Percentiles rank a stretch among this genome's conserved stretches.
Evolutionary conservation across 2,113 vertebrate genomes (phyloP).

Genomic region (Cricetomys ansorgei): DNA sequence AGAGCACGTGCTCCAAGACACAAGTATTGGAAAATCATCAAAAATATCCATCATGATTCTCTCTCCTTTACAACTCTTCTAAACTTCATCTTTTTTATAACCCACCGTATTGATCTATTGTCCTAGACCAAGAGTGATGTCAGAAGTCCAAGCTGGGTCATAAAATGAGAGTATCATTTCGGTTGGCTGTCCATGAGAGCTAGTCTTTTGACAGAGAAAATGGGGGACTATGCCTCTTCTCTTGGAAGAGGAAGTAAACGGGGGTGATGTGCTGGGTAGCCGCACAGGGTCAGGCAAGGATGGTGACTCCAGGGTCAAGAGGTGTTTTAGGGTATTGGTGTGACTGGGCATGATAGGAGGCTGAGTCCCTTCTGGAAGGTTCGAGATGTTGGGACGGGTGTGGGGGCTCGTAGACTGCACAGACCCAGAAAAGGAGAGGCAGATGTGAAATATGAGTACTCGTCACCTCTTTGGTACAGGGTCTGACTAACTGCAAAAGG

Average conservation of each 20-base stretch:
- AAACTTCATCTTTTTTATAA: constrained; percentile 84
- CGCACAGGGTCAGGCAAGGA: not conserved
- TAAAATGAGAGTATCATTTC: constrained; percentile 80
- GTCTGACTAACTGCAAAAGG: not conserved
- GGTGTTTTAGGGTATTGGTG: not conserved
- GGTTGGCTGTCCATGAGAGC: constrained; percentile 75
- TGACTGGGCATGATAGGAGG: not conserved
- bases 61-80: constrained; percentile 78
- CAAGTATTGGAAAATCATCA: constrained; percentile 83
- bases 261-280: not conserved
- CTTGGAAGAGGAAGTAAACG: not conserved
- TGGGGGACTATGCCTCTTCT: not conserved
- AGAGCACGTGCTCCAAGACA: constrained; percentile 73
- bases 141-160: constrained; percentile 73
- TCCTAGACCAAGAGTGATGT: constrained; percentile 79
- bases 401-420: not conserved
- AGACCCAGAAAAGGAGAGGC: not conserved
- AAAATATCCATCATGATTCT: constrained; percentile 78
- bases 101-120: constrained; percentile 77
- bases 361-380: not conserved
- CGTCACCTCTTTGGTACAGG: not conserved
- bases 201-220: constrained; percentile 64
- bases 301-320: not conserved
- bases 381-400: not conserved
- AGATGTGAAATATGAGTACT: not conserved